A percentile compares a stretch with the other conserved stretches of the same genome.
These are phyloP conservation scores for Ptycholaimellus sp. DNA, from an alignment of 2,888 invertebrate species.

Conservation along the genomic window DNA sequence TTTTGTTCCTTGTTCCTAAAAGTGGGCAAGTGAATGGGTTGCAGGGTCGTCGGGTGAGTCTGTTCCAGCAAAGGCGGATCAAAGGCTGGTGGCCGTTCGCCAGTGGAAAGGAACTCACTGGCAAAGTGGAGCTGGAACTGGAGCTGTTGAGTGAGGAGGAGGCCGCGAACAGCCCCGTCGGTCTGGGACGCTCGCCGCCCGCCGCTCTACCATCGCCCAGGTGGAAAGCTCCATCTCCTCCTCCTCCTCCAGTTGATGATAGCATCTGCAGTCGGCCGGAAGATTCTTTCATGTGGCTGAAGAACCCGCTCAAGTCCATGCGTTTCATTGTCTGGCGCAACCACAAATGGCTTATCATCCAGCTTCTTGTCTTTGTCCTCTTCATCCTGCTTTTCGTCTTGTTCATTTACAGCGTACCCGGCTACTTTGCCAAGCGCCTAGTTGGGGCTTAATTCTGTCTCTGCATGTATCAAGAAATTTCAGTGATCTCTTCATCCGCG, in stretches of 20 bases:
- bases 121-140: conserved; percentile 73
- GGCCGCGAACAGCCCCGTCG: conserved; percentile 62
- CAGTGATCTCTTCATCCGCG: too few relatives aligned
- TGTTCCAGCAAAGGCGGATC: conserved; percentile 31
- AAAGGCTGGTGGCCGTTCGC: conserved; percentile 34
- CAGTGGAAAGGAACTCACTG: too few relatives aligned
- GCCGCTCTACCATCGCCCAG: too few relatives aligned
- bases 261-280: conserved; percentile 68
- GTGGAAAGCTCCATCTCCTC: too few relatives aligned
- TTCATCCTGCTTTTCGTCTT: conserved; percentile 43
- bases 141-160: conserved; percentile 59
- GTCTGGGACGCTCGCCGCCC: conserved; percentile 47
- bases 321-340: conserved; percentile 78
- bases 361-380: conserved; percentile 39
- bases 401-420: conserved; percentile 65
- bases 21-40: too few relatives aligned
- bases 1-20: too few relatives aligned
- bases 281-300: conserved; percentile 74
- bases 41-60: too few relatives aligned
- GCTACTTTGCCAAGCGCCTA: conserved; percentile 64
- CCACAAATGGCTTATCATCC: conserved; percentile 67
- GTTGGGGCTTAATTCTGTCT: too few relatives aligned
- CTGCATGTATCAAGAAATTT: too few relatives aligned
- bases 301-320: conserved; percentile 67
- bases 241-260: too few relatives aligned